Base-by-base conservation (phyloP, 2,797 vertebrate species). In the Enoplosus armatus region DNA sequence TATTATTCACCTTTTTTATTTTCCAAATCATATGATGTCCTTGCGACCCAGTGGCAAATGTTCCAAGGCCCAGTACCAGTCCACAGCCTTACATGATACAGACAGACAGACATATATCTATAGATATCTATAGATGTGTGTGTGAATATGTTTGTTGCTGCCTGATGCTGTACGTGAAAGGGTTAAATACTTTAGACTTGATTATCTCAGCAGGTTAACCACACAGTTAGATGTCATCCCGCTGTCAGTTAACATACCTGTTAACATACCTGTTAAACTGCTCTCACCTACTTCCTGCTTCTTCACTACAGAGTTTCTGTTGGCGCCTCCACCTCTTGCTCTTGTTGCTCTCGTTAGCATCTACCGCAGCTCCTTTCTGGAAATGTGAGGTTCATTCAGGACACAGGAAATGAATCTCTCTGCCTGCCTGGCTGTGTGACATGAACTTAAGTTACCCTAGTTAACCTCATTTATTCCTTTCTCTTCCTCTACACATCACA, bases 401-500 rank as follows among this genome's bases (percentile, higher is more conserved):
- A 39, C 70, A 37, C 75, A 33, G 70, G 37, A 16, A 11, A 48
- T 33, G 26, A 61, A 63, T 20, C 55, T 73, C 24, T 53, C 54
- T 45, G 54, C 39, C 24, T 53, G 3, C 11, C 41, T 55, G 47
- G 10, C 53, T 59, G 8, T 2, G 15, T 51, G 69, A 61, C 31
- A 15, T 59, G 45, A 75, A 48, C 61, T 55, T 3, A 22, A 8
- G 26, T 62, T 22, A 54, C 53, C 66, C 14, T 14, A 20, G 35
- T 65, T 47, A 39, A 75, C 51, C 51, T 43, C 27, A 37, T 51
- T 29, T 75, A 60, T 60, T 71, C 53, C 54, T 71, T 54, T 54
- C 72, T 26, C 67, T 55, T 59, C 20, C 33, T n/a, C 22, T 3
- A 33, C 64, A 22, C 55, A 55, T 43, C 77, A 24, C 48, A 33